Evolutionary conservation across 2,888 invertebrate species (phyloP).

Genomic region (Lepidocyrtoides sp.): DNA sequence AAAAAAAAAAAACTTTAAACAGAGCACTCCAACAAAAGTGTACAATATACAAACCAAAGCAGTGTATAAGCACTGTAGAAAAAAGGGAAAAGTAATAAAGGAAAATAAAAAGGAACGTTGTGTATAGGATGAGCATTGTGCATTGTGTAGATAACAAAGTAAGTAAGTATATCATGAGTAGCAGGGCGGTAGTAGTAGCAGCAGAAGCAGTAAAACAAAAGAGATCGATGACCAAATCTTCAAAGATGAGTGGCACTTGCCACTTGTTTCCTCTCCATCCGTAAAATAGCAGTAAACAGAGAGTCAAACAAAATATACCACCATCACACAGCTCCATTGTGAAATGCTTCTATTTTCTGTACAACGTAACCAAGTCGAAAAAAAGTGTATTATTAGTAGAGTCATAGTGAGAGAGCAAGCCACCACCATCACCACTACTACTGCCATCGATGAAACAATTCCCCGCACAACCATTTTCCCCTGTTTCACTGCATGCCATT

Average conservation of each 20-base stretch:
- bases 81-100: not conserved
- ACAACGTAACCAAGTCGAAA: not conserved
- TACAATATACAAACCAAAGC: not conserved
- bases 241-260: conserved; percentile 69
- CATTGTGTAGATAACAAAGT: not conserved
- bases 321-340: not conserved
- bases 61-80: not conserved
- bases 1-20: not conserved
- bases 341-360: not conserved
- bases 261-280: conserved; percentile 58
- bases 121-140: not conserved
- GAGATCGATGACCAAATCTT: conserved; percentile 75
- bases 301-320: not conserved
- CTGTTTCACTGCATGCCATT: conserved; percentile 20
- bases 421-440: not conserved
- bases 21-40: not conserved
- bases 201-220: conserved; percentile 9
- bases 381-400: not conserved
- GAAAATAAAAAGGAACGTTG: conserved; percentile 3
- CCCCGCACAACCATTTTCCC: conserved; percentile 58
- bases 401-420: not conserved
- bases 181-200: not conserved
- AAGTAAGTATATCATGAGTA: not conserved
- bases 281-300: conserved; percentile 50
- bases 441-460: conserved; percentile 71